These are phyloP conservation scores for Collichthys lucidus DNA, from an alignment of 2,113 vertebrate genomes.

Conservation along the genomic window DNA sequence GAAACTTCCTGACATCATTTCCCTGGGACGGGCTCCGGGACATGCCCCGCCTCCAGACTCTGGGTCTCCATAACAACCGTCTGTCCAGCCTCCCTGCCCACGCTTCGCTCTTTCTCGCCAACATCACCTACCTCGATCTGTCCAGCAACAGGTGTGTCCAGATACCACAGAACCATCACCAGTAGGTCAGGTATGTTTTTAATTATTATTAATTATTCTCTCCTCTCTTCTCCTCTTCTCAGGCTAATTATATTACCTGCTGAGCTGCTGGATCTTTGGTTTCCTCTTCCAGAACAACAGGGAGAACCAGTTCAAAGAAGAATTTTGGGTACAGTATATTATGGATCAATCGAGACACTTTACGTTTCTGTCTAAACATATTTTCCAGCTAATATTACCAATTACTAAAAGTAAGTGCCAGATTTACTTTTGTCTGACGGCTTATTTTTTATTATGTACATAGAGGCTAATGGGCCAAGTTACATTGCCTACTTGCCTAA, in stretches of 20 bases:
- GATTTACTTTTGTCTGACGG: too few species aligned
- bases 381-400: not conserved
- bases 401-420: too few species aligned
- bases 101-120: slow-evolving; percentile 85
- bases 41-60: slow-evolving; percentile 88
- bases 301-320: slow-evolving; percentile 47
- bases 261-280: slow-evolving; percentile 78
- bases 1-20: slow-evolving; percentile 89
- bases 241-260: slow-evolving; percentile 73
- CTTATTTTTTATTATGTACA: too few species aligned
- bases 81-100: slow-evolving; percentile 86
- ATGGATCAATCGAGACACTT: not conserved
- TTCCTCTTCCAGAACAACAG: slow-evolving; percentile 66
- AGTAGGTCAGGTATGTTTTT: not conserved
- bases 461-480: too few species aligned
- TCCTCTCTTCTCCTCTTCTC: not conserved
- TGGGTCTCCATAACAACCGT: slow-evolving; percentile 92
- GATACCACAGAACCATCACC: not conserved
- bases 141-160: slow-evolving; percentile 90
- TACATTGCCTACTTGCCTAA: too few species aligned
- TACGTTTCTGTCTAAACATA: not conserved
- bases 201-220: not conserved
- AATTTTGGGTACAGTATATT: slow-evolving; percentile 67
- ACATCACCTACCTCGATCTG: slow-evolving; percentile 91
- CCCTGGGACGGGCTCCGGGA: slow-evolving; percentile 92